These are phyloP conservation scores for Leucoptera coffeella DNA, from an alignment of 2,888 invertebrate species.

Conservation along the genomic window DNA sequence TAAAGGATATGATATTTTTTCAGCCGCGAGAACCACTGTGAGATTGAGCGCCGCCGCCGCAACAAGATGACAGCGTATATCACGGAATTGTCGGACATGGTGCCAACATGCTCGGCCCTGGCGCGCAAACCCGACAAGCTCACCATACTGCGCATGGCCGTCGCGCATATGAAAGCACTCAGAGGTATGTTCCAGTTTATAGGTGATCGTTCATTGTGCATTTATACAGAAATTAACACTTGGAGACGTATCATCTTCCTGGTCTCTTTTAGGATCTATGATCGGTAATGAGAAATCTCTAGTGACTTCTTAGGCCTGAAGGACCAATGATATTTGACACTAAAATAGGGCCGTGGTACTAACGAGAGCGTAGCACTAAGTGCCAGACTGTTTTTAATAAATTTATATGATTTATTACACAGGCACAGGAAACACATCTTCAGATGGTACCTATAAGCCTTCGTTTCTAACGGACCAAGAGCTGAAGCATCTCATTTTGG, in stretches of 20 bases:
- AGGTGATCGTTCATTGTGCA: no score
- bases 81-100: slow-evolving; percentile 99
- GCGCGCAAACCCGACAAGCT: slow-evolving; percentile 98
- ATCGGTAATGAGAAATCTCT: no score
- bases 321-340: no score
- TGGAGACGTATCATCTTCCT: no score
- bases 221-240: slow-evolving; percentile 1
- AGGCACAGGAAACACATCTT: slow-evolving; percentile 95
- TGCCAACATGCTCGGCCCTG: slow-evolving; percentile 95
- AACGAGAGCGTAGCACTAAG: no score
- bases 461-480: slow-evolving; percentile 99
- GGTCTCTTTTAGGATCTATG: no score
- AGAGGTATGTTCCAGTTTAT: no score
- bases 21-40: slow-evolving; percentile 97
- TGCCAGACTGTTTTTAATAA: no score
- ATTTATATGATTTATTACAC: background rate
- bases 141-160: slow-evolving; percentile 98
- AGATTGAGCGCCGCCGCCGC: slow-evolving; percentile 94
- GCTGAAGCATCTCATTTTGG: slow-evolving; percentile 95
- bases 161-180: slow-evolving; percentile 97
- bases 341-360: no score
- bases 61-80: slow-evolving; percentile 99
- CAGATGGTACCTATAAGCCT: slow-evolving; percentile 95
- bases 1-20: no score
- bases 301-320: no score